phyloP scores from a whole-genome alignment of 2,797 vertebrate species.

The Botia almorhae region DNA sequence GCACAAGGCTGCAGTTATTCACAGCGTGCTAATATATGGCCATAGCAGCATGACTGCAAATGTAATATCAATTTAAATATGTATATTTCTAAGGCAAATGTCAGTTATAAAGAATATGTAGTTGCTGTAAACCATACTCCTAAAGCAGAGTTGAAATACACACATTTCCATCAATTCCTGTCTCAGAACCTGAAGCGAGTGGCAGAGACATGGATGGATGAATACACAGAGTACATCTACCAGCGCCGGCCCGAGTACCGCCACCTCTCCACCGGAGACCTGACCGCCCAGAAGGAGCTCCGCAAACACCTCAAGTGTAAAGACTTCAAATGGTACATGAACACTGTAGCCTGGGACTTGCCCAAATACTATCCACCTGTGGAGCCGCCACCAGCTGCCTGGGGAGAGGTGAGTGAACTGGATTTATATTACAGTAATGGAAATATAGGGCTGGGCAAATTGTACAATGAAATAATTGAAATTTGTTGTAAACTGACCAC shows the following conservation, averaged over 20 bases:
- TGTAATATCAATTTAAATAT: no score
- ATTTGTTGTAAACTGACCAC: not conserved
- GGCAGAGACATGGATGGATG: constrained; percentile 92
- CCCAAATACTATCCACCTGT: constrained; percentile 89
- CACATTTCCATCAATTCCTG: constrained; percentile 13
- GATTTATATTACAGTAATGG: not conserved
- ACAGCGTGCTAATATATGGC: no score
- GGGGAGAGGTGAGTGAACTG: constrained; percentile 84
- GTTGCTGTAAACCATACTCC: not conserved
- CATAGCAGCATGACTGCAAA: no score
- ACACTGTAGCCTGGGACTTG: constrained; percentile 88
- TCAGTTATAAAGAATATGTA: not conserved
- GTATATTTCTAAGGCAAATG: not conserved
- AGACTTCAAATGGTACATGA: constrained; percentile 92
- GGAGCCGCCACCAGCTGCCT: constrained; percentile 85
- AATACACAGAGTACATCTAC: constrained; percentile 89
- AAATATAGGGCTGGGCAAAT: not conserved
- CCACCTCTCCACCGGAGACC: constrained; percentile 87
- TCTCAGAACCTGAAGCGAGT: constrained; percentile 86
- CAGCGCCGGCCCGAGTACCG: constrained; percentile 87
- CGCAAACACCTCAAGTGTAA: constrained; percentile 88
- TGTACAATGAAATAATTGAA: not conserved
- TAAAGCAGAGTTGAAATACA: not conserved
- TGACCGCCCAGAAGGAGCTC: constrained; percentile 86
- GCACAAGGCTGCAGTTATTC: no score